These are phyloP conservation scores for Tenthredo amoena DNA, from an alignment of 2,888 invertebrate species.

Conservation along the genomic window DNA sequence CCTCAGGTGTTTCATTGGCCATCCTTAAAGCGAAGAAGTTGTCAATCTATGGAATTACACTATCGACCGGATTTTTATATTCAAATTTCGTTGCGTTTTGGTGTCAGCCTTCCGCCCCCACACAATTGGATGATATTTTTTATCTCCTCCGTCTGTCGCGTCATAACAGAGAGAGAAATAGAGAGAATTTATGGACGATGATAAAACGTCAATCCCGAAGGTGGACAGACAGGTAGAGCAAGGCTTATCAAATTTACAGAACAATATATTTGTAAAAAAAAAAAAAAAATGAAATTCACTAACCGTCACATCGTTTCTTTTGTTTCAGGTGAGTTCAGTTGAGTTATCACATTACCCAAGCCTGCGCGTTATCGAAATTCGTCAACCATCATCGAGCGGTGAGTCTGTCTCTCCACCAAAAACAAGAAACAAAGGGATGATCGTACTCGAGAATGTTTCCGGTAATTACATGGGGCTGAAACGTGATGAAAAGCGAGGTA, in stretches of 20 bases:
- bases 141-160: neutral
- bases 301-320: conserved; percentile 47
- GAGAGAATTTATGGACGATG: neutral
- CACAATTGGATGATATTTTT: conserved; percentile 16
- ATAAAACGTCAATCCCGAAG: conserved; percentile 43
- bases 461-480: neutral
- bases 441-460: neutral
- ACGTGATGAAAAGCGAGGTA: neutral
- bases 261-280: neutral
- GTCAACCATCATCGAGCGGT: conserved; percentile 27
- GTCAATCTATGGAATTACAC: neutral
- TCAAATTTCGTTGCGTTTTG: neutral
- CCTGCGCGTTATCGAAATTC: conserved; percentile 3
- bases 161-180: neutral
- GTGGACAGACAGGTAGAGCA: conserved; percentile 14
- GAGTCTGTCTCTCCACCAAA: neutral
- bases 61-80: neutral
- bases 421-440: neutral
- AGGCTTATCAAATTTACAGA: neutral
- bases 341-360: conserved; percentile 13
- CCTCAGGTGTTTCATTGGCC: neutral
- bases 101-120: neutral
- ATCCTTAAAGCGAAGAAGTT: neutral
- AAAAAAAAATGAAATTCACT: neutral
- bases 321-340: conserved; percentile 68